Evolutionary conservation across 2,888 invertebrate genomes (phyloP).

Genomic region (Anagyrus pseudococci): DNA sequence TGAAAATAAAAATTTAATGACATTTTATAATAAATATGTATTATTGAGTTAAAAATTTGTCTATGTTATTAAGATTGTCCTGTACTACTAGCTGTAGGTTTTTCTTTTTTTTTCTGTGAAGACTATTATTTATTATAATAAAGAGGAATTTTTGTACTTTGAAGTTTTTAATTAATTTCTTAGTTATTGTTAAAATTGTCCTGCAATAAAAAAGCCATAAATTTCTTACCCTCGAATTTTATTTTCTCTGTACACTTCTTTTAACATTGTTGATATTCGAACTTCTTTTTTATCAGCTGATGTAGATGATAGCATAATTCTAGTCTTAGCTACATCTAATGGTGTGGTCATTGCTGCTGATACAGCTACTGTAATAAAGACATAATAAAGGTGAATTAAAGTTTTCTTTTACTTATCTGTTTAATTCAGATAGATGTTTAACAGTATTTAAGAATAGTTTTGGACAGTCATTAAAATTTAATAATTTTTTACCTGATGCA

Average conservation of each 20-base stretch:
- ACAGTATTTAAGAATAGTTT: not conserved
- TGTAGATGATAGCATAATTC: conserved; percentile 90
- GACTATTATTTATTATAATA: not conserved
- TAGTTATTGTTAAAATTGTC: too few relatives aligned
- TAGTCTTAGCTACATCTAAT: conserved; percentile 94
- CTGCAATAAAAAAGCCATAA: not conserved
- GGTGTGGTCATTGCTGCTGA: conserved; percentile 93
- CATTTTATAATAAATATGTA: too few relatives aligned
- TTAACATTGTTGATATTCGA: conserved; percentile 65
- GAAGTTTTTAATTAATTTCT: too few relatives aligned
- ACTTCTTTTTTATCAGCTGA: conserved; percentile 58
- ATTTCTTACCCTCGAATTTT: conserved; percentile 73
- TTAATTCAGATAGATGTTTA: not conserved
- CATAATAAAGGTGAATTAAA: not conserved
- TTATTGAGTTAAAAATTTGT: too few relatives aligned
- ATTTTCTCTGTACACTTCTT: conserved; percentile 69
- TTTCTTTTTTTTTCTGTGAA: too few relatives aligned
- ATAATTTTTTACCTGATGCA: conserved; percentile 70
- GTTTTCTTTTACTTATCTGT: not conserved
- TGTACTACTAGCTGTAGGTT: too few relatives aligned
- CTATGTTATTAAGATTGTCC: too few relatives aligned
- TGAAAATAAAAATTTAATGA: too few relatives aligned
- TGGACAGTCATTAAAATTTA: not conserved
- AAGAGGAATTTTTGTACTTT: not conserved
- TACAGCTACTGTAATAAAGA: conserved; percentile 68